Percentiles rank a stretch among this genome's conserved stretches.
Conservation (phyloP, 2,113 vertebrate genomes). For the Penelope pileata region DNA sequence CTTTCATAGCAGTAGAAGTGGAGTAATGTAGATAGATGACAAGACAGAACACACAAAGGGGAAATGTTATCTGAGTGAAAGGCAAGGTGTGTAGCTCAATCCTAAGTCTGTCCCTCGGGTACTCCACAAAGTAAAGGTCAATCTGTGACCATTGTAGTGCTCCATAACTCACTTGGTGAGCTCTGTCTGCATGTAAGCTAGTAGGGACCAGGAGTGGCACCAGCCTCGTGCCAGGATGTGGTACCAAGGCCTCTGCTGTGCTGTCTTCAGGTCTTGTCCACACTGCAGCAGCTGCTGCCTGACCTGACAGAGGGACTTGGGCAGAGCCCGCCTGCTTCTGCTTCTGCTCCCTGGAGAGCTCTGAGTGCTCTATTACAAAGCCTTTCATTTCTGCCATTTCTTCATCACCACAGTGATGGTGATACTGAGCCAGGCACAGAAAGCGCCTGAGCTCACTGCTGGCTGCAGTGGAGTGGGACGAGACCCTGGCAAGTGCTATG, state of each 20-base stretch:
- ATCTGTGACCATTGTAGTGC: background rate
- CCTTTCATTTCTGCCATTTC: background rate
- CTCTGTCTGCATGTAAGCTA: background rate
- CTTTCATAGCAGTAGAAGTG: background rate
- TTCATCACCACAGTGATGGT: rapidly evolving
- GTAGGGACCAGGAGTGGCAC: background rate
- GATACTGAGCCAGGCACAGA: background rate
- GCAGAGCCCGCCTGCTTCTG: background rate
- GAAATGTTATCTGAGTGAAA: background rate
- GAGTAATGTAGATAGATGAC: rapidly evolving
- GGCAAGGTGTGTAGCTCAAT: rapidly evolving
- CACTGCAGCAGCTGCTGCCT: background rate
- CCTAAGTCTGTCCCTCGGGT: background rate
- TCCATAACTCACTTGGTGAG: background rate
- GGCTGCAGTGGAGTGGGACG: background rate
- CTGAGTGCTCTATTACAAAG: background rate
- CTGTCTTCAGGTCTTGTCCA: background rate
- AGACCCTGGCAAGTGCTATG: background rate
- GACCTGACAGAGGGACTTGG: rapidly evolving
- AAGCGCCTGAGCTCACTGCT: background rate
- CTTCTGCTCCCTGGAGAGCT: rapidly evolving
- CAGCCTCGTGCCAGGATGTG: background rate
- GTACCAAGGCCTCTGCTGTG: background rate
- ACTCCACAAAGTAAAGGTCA: background rate
- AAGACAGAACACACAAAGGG: background rate